A percentile compares a stretch with the other conserved stretches of the same genome.
Conservation (phyloP, 2,113 vertebrate genomes). For the Engraulis encrasicolus region DNA sequence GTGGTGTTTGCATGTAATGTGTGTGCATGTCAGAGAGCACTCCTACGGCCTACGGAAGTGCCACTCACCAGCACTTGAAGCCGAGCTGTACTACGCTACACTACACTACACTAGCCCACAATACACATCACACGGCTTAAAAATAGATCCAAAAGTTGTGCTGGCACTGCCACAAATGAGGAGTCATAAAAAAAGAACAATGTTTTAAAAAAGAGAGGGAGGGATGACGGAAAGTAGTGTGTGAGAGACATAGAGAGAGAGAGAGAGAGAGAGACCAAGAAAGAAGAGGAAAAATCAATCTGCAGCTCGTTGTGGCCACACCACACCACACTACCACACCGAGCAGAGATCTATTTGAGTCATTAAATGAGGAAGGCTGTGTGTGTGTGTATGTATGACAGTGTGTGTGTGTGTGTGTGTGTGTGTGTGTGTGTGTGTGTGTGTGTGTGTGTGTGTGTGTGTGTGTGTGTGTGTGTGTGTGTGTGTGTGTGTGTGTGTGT, state of each 20-base stretch:
- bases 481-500: too few relatives aligned
- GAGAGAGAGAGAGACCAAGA: too few relatives aligned
- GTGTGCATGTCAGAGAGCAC: slow-evolving; percentile 68
- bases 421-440: too few relatives aligned
- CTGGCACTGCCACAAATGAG: slow-evolving; percentile 74
- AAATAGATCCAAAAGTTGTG: slow-evolving; percentile 81
- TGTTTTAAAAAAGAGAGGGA: neutral
- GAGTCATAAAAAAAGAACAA: slow-evolving; percentile 72
- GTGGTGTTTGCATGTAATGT: too few relatives aligned
- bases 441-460: too few relatives aligned
- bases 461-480: too few relatives aligned
- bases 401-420: too few relatives aligned
- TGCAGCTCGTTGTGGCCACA: neutral
- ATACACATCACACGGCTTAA: slow-evolving; percentile 72
- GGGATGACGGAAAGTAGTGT: too few relatives aligned
- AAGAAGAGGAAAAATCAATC: neutral
- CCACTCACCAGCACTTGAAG: slow-evolving; percentile 79
- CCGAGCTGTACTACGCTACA: slow-evolving; percentile 61
- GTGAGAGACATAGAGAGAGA: too few relatives aligned
- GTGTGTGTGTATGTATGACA: too few relatives aligned
- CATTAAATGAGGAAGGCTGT: too few relatives aligned
- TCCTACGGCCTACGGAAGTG: slow-evolving; percentile 77
- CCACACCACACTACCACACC: neutral
- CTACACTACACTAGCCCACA: too few relatives aligned
- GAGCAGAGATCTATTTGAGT: slow-evolving; percentile 1